Evolutionary conservation across 2,888 invertebrate species (phyloP), one percentile per base, ranked within the genome.

Genomic region (Morinoia aosen): DNA sequence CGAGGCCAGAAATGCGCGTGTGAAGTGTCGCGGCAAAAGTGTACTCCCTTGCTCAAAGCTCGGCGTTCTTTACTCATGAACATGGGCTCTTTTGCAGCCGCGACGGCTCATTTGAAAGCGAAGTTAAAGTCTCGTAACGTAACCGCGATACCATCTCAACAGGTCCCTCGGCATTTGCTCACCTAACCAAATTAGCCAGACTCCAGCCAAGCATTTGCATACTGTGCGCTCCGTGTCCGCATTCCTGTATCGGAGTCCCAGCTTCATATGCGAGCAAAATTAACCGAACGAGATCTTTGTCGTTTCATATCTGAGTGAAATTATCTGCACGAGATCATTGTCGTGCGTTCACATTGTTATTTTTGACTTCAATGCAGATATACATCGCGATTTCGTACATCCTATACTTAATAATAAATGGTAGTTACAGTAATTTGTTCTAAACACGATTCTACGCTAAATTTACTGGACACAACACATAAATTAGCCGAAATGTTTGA

Each of bases 51-150:
- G 11, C 58, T 33, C 40, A 93, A 93, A 57, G 57, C 57, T 12
- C 58, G 93, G 33, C 56, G 93, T 93, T 93, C 90, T 93, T 93
- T 56, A 57, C 57, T 93, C 93, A 93, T 93, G 58, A 93, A 93
- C 57, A 93, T 57, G 11, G 33, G 48, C 40, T 57, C 48, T 93
- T 93, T 93, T 57, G 19, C 93, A 57, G 93, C 93, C n/a, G 33
- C 57, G n/a, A 90, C 90, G n/a, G 93, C 93, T 93, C 93, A n/a
- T 93, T 93, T 57, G 57, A 93, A 93, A 93, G 57, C 56, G n/a
- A 48, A 93, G 57, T 56, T 56, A 93, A 93, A 48, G 93, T 93
- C 57, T 93, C 93, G 93, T 93, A 93, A 93, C 57, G 93, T 48
- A 56, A 33, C 93, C 93, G 58, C 33, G 93, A 93, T 93, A 93